These are phyloP conservation scores for Phyto melanocephala DNA, from an alignment of 2,888 invertebrate species.

Conservation along the genomic window DNA sequence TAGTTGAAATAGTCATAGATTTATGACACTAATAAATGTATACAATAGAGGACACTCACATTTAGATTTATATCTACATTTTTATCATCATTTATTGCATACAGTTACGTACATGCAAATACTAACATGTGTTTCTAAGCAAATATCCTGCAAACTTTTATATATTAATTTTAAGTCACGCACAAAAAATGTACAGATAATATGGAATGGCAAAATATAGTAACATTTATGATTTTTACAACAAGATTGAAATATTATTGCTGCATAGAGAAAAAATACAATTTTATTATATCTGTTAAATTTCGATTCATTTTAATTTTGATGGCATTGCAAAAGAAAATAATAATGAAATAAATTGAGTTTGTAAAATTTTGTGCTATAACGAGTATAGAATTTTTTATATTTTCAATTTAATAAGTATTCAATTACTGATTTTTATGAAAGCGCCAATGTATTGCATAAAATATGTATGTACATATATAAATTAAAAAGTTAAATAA, in stretches of 20 bases:
- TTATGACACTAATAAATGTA: conserved; percentile 62
- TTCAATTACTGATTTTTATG: not conserved
- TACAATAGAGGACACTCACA: conserved; percentile 51
- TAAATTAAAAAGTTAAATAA: too few relatives aligned
- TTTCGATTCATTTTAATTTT: conserved; percentile 16
- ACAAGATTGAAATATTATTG: conserved; percentile 45
- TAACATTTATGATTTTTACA: conserved; percentile 21
- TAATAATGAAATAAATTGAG: not conserved
- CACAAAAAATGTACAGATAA: not conserved
- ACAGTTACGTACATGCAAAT: not conserved
- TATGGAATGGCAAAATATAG: not conserved
- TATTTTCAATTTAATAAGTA: conserved; percentile 11
- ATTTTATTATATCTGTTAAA: not conserved
- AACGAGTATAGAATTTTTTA: not conserved
- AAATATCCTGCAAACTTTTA: conserved; percentile 17
- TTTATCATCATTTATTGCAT: conserved; percentile 45
- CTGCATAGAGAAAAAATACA: conserved; percentile 1
- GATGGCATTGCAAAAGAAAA: conserved; percentile 6
- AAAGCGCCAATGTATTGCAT: too few relatives aligned
- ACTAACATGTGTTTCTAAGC: not conserved
- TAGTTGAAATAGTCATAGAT: conserved; percentile 46
- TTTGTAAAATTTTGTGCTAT: not conserved
- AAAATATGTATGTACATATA: too few relatives aligned
- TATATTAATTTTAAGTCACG: conserved; percentile 21
- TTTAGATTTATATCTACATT: conserved; percentile 43